These are phyloP conservation scores for Malacosoma neustria DNA, from an alignment of 2,888 invertebrate genomes.

Conservation along the genomic window DNA sequence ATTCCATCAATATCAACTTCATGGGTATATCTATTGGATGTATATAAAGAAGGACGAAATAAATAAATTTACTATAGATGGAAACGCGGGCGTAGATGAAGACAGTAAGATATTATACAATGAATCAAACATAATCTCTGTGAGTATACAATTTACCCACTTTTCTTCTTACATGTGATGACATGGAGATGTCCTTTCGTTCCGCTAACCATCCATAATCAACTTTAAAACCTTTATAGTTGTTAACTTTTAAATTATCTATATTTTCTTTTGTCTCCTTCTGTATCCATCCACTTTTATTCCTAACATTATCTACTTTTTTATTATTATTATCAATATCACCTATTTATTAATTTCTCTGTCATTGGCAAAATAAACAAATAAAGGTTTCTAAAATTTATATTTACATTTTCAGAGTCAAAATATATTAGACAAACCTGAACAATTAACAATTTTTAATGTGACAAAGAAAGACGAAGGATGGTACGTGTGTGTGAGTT, in stretches of 20 bases:
- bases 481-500: constrained; percentile 96
- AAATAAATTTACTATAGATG: constrained; percentile 37
- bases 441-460: constrained; percentile 85
- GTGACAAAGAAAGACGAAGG: constrained; percentile 93
- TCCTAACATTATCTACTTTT: too few species aligned
- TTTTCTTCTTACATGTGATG: too few species aligned
- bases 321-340: too few species aligned
- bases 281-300: too few species aligned
- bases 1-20: constrained; percentile 89
- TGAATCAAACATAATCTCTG: constrained; percentile 44
- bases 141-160: constrained; percentile 58
- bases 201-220: too few species aligned
- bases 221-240: too few species aligned
- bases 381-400: too few species aligned
- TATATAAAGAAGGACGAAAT: constrained; percentile 57
- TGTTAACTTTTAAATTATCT: constrained; percentile 55
- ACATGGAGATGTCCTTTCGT: too few species aligned
- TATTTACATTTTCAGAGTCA: constrained; percentile 65
- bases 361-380: too few species aligned
- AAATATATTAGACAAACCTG: constrained; percentile 72
- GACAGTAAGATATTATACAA: constrained; percentile 41
- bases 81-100: constrained; percentile 30
- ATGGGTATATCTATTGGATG: constrained; percentile 89
- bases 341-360: too few species aligned
- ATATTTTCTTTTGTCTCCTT: constrained; percentile 13